These are phyloP conservation scores for Montipora capricornis DNA, from an alignment of 64 coral and sea anemone species.

Conservation along the genomic window DNA sequence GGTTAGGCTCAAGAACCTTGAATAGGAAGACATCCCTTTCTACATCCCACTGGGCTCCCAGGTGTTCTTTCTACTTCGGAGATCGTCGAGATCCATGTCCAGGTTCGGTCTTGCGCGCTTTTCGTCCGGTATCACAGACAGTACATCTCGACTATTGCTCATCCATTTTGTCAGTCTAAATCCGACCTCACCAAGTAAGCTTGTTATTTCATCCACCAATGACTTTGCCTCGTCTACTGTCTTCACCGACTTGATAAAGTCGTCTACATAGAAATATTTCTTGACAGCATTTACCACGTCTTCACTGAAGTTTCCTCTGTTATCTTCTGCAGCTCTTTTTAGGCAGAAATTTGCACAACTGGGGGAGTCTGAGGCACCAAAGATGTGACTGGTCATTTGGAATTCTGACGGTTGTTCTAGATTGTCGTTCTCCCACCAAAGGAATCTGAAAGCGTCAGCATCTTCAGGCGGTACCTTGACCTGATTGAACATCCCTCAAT, in stretches of 20 bases:
- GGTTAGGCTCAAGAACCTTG: no score
- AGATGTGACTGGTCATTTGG: constrained; percentile 77
- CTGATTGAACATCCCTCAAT: constrained; percentile 80
- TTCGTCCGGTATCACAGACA: constrained; percentile 7
- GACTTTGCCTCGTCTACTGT: not conserved
- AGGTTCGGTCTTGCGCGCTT: constrained; percentile 15
- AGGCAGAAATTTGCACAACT: constrained; percentile 61
- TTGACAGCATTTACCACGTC: constrained; percentile 57
- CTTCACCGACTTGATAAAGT: constrained; percentile 52
- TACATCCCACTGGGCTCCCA: not conserved
- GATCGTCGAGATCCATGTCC: not conserved
- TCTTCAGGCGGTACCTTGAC: constrained; percentile 60
- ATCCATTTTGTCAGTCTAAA: constrained; percentile 55
- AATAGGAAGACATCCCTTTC: no score
- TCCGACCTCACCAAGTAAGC: no score
- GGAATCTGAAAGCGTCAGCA: constrained; percentile 59
- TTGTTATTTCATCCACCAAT: not conserved
- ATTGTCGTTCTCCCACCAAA: constrained; percentile 72
- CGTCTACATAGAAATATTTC: constrained; percentile 69
- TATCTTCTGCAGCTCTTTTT: constrained; percentile 49
- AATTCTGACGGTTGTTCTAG: constrained; percentile 43
- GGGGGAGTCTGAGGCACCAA: constrained; percentile 71
- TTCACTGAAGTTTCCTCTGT: not conserved
- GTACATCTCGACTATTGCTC: constrained; percentile 3
- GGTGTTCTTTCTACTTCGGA: not conserved